Base-by-base conservation (phyloP, 2,888 invertebrate species). In the Synanthedon andrenaeformis region DNA sequence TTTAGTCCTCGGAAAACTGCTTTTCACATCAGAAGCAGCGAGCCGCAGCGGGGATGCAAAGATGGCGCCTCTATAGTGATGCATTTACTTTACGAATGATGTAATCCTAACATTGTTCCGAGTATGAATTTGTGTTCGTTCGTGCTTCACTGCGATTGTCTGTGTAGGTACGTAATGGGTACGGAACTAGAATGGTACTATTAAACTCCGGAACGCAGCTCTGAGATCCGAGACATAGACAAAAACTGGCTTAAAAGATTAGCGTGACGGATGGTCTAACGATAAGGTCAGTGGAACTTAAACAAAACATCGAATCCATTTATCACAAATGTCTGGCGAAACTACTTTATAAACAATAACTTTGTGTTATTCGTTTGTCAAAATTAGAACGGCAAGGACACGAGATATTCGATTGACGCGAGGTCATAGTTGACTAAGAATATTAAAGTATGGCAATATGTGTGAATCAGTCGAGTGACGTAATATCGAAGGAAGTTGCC, bases 1-100 rank as follows among this genome's bases (percentile, higher is more conserved):
- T 84, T 79, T 82, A 73, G 69, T 73, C 58, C 65, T 74, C 71
- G 65, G 76, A 75, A 79, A 79, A 80, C 75, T 74, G 81, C 81
- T 83, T 84, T 85, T 84, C 82, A 83, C 75, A 81, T 83, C 83
- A 84, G 72, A 62, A 79, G 72, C 83, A 84, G 79, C 69, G 69
- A 66, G 67, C 71, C 71, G 70, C 71, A 67, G 66, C 66, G 64
- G 67, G 74, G 69, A 68, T 66, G 69, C 69, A 78, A 73, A 79
- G 79, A 79, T 76, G 78, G 76, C 71, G 67, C 72, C 70, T 66
- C 64, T 66, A 72, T 73, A 73, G 74, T 79, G 79, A 80, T 83
- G 77, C 75, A 79, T 70, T 74, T 75, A 70, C 74, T 77, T 76
- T 74, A 77, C 76, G 75, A 79, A 76, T 79, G 76, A 78, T 72